These are phyloP conservation scores for Oxygymnocypris stewartii DNA, from an alignment of 2,113 vertebrate genomes.

Conservation along the genomic window DNA sequence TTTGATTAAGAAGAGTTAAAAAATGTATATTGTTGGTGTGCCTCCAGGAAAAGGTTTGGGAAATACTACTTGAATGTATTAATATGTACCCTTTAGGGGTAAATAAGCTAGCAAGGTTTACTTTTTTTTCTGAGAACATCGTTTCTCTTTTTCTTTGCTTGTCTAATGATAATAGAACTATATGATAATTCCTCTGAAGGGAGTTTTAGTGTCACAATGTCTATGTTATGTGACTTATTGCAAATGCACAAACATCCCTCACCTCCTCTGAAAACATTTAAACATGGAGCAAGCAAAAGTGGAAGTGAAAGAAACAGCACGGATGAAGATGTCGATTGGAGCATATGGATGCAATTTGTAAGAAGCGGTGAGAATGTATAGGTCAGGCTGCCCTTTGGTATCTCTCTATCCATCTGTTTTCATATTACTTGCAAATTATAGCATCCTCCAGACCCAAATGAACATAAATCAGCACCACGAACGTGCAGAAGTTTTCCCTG, in stretches of 20 bases:
- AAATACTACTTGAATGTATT: not conserved
- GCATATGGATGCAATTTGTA: slow-evolving; percentile 98
- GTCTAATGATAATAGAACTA: not conserved
- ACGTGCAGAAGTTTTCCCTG: slow-evolving; percentile 92
- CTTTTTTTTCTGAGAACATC: too few species aligned
- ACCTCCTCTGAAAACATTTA: slow-evolving; percentile 8
- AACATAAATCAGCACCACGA: slow-evolving; percentile 93
- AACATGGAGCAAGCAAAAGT: not conserved
- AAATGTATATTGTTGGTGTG: not conserved
- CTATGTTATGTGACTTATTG: slow-evolving; percentile 8
- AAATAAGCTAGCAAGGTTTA: not conserved
- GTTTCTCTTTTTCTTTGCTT: not conserved
- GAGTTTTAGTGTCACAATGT: slow-evolving; percentile 17
- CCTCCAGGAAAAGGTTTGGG: not conserved
- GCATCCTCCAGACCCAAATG: slow-evolving; percentile 95
- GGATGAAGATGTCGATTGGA: slow-evolving; percentile 77
- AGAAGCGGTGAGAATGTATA: slow-evolving; percentile 80
- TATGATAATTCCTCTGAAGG: not conserved
- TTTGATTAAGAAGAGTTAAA: not conserved
- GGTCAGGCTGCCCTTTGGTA: slow-evolving; percentile 86
- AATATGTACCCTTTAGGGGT: not conserved
- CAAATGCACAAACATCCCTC: slow-evolving; percentile 10
- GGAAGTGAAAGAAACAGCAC: slow-evolving; percentile 44
- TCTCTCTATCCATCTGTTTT: slow-evolving; percentile 99
- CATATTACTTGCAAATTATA: slow-evolving; percentile 94